Percentiles rank a stretch among this genome's conserved stretches.
Conservation (phyloP, 1,140 invertebrate species). For the Stenopsyche tienmushanensis region DNA sequence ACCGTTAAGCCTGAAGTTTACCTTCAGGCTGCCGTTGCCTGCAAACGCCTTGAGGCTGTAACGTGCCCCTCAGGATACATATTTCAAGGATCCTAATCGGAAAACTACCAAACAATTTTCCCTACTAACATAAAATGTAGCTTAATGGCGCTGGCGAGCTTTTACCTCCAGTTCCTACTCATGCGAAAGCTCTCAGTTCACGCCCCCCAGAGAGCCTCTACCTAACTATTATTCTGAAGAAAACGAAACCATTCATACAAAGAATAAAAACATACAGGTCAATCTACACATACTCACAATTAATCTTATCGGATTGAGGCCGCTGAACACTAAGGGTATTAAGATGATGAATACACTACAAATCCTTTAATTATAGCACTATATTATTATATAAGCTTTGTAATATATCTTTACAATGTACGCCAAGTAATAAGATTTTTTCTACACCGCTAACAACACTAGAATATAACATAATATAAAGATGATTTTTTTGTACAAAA, state of each 20-base stretch:
- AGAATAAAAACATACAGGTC: not conserved
- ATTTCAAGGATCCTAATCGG: conserved; percentile 27
- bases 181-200: not conserved
- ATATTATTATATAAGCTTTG: too few relatives aligned
- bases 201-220: not conserved
- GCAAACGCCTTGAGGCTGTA: not conserved
- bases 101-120: conserved; percentile 32
- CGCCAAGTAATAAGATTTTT: too few relatives aligned
- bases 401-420: too few relatives aligned
- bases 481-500: too few relatives aligned
- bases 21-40: too few relatives aligned
- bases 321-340: not conserved
- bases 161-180: not conserved
- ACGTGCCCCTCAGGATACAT: conserved; percentile 26
- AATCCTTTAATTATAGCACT: not conserved
- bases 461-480: too few relatives aligned
- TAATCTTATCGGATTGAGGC: not conserved
- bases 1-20: conserved; percentile 13
- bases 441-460: too few relatives aligned
- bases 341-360: not conserved
- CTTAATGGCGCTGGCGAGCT: conserved; percentile 21
- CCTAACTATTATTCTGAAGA: not conserved
- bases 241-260: not conserved
- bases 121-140: conserved; percentile 27
- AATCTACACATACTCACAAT: not conserved